Conservation (phyloP, 2,797 vertebrate species). For the Squalus acanthias region DNA sequence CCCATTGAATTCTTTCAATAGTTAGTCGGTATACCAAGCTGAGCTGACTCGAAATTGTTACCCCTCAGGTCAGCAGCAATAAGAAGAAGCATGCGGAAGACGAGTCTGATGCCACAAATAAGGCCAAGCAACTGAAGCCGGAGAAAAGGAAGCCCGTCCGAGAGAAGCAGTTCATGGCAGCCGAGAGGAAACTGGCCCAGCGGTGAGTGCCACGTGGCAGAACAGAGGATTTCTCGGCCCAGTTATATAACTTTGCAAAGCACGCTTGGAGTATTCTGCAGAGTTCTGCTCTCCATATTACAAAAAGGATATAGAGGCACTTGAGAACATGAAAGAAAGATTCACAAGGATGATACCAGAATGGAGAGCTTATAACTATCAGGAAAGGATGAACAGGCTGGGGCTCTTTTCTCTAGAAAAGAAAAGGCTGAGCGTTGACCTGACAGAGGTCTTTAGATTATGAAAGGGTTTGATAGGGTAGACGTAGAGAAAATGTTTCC, state of each 20-base stretch:
- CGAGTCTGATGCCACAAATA: neutral
- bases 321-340: too few species aligned
- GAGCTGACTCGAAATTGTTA: neutral
- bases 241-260: neutral
- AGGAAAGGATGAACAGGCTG: too few species aligned
- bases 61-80: neutral
- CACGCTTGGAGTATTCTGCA: neutral
- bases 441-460: too few species aligned
- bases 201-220: constrained; percentile 47
- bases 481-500: too few species aligned
- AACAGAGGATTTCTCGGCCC: too few species aligned
- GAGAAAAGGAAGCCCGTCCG: constrained; percentile 38
- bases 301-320: too few species aligned
- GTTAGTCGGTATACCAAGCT: neutral
- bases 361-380: too few species aligned
- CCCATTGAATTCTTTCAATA: neutral
- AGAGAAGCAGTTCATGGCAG: constrained; percentile 45
- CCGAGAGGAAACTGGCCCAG: constrained; percentile 46
- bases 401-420: too few species aligned
- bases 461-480: too few species aligned
- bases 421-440: too few species aligned
- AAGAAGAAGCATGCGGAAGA: neutral
- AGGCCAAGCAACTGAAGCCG: neutral
- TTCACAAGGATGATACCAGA: too few species aligned
- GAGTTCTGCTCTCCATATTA: neutral